Base-by-base conservation (phyloP, 2,797 vertebrate genomes). In the Paramormyrops hopkinsi region DNA sequence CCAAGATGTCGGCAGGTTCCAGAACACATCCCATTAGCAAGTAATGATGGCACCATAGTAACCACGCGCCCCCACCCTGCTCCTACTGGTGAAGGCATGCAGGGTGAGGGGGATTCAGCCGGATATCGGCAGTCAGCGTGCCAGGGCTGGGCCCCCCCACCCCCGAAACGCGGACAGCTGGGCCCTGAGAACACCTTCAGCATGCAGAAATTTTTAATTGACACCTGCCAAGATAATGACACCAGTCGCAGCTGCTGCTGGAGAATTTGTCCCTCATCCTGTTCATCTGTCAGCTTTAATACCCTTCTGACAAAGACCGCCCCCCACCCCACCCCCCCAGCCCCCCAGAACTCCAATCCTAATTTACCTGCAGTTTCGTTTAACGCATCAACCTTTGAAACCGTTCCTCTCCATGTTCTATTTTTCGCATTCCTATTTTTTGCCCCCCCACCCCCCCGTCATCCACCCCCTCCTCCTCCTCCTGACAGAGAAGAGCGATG, bases 151-250 rank as follows among this genome's bases (percentile, higher is more conserved):
- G 97, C 97, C 97, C 97, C 97, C 97, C 97, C 97, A 97, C 97
- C 95, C 97, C 97, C 97, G 95, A 95, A 96, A 97, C 95, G 93
- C 95, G 96, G 97, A 98, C 98, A 99, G 97, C 97, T 98, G 98
- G 97, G 96, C 96, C 96, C 94, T 96, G 95, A 96, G 97, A 96
- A 95, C 96, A 96, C 96, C 96, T 97, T 96, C 96, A 96, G 97
- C 97, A 96, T 96, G 97, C 97, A 98, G 97, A 98, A 98, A 98
- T 98, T 98, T 97, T 98, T 98, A 98, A 98, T 98, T 98, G 98
- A 99, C 98, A 99, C 98, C 98, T 99, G 98, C 98, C 98, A 98
- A 97, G 97, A 96, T 98, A 98, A 98, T 97, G 97, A 96, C 93
- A 92, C 96, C 96, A 97, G 97, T 96, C 97, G 97, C 98, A 98